phyloP scores from a whole-genome alignment of 2,888 invertebrate species.

The Rotaria magnacalcarata region DNA sequence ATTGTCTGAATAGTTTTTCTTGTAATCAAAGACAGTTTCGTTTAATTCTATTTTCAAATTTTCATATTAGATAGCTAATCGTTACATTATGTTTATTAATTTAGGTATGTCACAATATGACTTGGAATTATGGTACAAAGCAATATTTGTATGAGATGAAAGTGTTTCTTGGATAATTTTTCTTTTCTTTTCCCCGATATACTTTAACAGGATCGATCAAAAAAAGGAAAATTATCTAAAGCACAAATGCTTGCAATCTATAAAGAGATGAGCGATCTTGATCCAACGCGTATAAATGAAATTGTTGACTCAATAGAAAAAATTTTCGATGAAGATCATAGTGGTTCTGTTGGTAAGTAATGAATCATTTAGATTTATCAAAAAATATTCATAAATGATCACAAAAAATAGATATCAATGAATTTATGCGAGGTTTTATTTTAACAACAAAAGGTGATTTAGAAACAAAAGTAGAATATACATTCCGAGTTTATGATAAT shows the following conservation, averaged over 20 bases:
- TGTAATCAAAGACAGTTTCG: neutral
- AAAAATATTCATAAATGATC: neutral
- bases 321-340: slow-evolving; percentile 27
- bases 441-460: slow-evolving; percentile 35
- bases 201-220: neutral
- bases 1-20: neutral
- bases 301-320: neutral
- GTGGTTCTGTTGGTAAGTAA: neutral
- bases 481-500: neutral
- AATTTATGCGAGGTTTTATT: slow-evolving; percentile 33
- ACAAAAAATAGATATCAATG: slow-evolving; percentile 10
- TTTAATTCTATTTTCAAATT: too few relatives aligned
- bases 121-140: slow-evolving; percentile 31
- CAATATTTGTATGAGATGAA: neutral
- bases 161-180: neutral
- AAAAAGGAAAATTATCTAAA: slow-evolving; percentile 28
- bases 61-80: neutral
- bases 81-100: neutral
- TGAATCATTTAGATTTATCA: neutral
- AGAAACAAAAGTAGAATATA: slow-evolving; percentile 9
- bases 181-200: neutral
- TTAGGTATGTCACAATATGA: slow-evolving; percentile 26
- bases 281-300: neutral
- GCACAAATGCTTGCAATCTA: slow-evolving; percentile 5
- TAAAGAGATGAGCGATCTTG: slow-evolving; percentile 29